A percentile compares a stretch with the other conserved stretches of the same genome.
Conservation (phyloP, 2,113 vertebrate genomes). For the Brachyhypopomus gauderio region DNA sequence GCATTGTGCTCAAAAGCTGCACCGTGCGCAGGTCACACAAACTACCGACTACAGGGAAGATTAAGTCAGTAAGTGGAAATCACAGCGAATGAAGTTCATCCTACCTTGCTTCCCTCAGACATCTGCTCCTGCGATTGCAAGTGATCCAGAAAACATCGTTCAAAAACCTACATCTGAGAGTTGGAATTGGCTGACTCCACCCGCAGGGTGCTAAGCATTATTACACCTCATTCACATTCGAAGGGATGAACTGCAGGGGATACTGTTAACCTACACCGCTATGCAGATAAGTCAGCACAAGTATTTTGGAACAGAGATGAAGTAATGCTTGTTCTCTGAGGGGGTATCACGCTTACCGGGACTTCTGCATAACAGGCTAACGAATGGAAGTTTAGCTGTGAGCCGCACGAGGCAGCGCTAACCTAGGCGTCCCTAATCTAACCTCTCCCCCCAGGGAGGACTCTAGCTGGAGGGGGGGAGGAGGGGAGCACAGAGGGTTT, state of each 20-base stretch:
- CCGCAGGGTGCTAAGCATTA: conserved; percentile 27
- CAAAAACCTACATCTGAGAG: conserved; percentile 62
- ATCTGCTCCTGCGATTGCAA: conserved; percentile 80
- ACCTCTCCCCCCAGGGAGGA: conserved; percentile 37
- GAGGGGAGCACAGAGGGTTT: conserved; percentile 8
- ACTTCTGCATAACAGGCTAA: neutral
- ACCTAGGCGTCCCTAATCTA: conserved; percentile 24
- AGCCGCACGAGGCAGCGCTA: conserved; percentile 13
- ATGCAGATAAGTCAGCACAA: neutral
- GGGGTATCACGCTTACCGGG: neutral
- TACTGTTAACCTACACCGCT: neutral
- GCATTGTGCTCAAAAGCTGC: conserved; percentile 57
- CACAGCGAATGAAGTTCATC: conserved; percentile 46
- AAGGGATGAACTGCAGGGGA: neutral
- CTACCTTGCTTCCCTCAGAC: conserved; percentile 79
- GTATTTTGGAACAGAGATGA: neutral
- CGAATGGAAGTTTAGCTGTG: neutral
- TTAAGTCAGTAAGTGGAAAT: conserved; percentile 42
- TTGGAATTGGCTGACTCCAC: conserved; percentile 21
- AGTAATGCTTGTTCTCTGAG: too few relatives aligned
- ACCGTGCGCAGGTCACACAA: conserved; percentile 53
- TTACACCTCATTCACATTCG: neutral
- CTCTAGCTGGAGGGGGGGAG: conserved; percentile 17
- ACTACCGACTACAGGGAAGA: conserved; percentile 43
- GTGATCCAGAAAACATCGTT: conserved; percentile 81